Evolutionary conservation across 2,797 vertebrate genomes (phyloP), one percentile per base, ranked within the genome.

Genomic region (Naso thynnoides): DNA sequence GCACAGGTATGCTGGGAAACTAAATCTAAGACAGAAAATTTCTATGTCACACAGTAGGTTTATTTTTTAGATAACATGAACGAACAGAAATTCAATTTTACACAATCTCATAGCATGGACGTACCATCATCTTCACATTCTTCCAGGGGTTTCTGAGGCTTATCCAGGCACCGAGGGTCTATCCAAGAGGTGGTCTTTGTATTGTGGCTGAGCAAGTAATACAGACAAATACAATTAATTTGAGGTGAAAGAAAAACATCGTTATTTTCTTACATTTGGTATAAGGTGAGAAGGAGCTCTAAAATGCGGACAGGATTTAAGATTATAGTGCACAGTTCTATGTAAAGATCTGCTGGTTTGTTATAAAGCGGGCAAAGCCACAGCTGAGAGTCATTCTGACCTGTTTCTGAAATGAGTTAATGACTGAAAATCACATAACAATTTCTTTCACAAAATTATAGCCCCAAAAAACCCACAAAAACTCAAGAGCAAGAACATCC

Each of bases 171-270:
- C 94, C 98, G 97, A 92, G 98, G 98, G 94, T 99, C 98, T 93
- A 98, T 95, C 98, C 98, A 99, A 88, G 98, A 99, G 59, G 98
- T 99, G 71, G 98, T 99, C 94, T 99, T 99, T 90, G 98, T 99
- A 73, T 99, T 99, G 93, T 99, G 98, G 96, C 98, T 99, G 81
- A 82, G 92, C 89, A 92, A 8, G 79, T 67, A 55, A 82, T 16
- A 78, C 42, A 82, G 24, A 67, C 26, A 54, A 19, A 19, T 23
- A 19, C n/a, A 59, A 48, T 68, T 7, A 75, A 13, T 2, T 8
- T 13, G 0, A 44, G 13, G 33, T 36, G 1, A 68, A 1, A 23
- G 11, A 10, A 47, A 61, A 27, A 44, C n/a, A 61, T n/a, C 3
- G 0, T 31, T 14, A 14, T 24, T 2, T 16, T 19, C 7, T 31